phyloP scores from a whole-genome alignment of 92 coral and sea anemone genomes.

The Isaurus tuberculatus region DNA sequence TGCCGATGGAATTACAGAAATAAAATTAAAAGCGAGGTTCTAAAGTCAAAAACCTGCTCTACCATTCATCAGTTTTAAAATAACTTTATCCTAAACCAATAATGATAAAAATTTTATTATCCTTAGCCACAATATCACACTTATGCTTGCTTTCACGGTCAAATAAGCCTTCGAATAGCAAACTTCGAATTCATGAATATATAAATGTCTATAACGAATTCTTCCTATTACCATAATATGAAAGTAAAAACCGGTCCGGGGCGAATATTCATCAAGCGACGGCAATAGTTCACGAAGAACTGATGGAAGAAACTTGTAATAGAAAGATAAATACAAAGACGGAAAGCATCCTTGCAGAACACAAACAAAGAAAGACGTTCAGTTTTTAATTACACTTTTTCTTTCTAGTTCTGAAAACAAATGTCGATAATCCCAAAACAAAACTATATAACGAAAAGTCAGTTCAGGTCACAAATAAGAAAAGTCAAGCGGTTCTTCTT shows the following conservation, averaged over 20 bases:
- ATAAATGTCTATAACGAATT: slow-evolving; percentile 71
- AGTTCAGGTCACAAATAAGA: neutral
- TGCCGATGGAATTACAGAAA: neutral
- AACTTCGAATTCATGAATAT: slow-evolving; percentile 82
- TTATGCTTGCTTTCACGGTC: slow-evolving; percentile 34
- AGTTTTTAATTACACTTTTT: slow-evolving; percentile 29
- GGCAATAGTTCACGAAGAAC: neutral
- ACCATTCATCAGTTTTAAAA: slow-evolving; percentile 9
- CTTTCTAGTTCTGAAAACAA: slow-evolving; percentile 22
- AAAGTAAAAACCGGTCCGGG: slow-evolving; percentile 36
- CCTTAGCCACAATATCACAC: slow-evolving; percentile 15
- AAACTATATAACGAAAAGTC: slow-evolving; percentile 32
- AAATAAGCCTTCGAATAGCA: slow-evolving; percentile 73
- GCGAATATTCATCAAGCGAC: neutral
- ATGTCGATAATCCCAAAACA: neutral
- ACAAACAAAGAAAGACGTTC: slow-evolving; percentile 49
- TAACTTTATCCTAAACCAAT: neutral
- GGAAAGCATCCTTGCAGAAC: slow-evolving; percentile 31
- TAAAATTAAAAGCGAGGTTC: neutral
- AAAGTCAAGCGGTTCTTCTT: neutral
- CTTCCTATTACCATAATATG: slow-evolving; percentile 87
- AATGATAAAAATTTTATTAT: neutral
- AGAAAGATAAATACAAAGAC: neutral
- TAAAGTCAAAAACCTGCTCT: slow-evolving; percentile 1
- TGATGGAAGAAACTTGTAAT: neutral